These are phyloP conservation scores for Drosophila parabipectinata DNA, from an alignment of 1,140 invertebrate genomes.

Conservation along the genomic window DNA sequence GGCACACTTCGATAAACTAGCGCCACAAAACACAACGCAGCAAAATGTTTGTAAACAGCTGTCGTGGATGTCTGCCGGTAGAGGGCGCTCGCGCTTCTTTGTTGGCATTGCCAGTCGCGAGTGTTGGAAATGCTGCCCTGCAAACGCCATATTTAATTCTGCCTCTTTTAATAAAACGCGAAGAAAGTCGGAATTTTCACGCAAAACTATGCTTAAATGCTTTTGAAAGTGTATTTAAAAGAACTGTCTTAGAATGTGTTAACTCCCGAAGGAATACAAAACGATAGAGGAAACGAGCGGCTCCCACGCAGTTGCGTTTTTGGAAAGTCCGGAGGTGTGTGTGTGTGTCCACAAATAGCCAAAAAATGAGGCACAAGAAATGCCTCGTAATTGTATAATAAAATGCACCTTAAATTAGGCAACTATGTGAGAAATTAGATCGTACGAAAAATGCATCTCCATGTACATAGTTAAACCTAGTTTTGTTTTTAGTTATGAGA, in stretches of 20 bases:
- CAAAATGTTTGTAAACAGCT: constrained; percentile 70
- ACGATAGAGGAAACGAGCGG: constrained; percentile 1
- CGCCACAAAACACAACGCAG: constrained; percentile 59
- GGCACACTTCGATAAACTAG: constrained; percentile 67
- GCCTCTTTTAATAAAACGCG: constrained; percentile 40
- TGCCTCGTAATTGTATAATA: constrained; percentile 45
- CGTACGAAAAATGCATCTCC: not conserved
- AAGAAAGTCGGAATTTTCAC: constrained; percentile 61
- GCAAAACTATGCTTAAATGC: constrained; percentile 13
- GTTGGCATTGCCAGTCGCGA: constrained; percentile 57
- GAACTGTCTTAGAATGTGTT: constrained; percentile 13
- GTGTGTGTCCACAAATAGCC: constrained; percentile 16
- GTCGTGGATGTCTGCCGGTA: constrained; percentile 20
- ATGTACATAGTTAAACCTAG: not conserved
- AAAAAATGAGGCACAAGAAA: constrained; percentile 29
- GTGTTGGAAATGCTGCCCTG: constrained; percentile 25
- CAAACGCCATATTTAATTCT: constrained; percentile 76
- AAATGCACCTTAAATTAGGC: constrained; percentile 11
- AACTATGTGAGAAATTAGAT: constrained; percentile 6
- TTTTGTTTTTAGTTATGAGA: not conserved
- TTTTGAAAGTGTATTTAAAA: not conserved
- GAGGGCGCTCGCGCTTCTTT: constrained; percentile 40
- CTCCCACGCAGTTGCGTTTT: constrained; percentile 5
- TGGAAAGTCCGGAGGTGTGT: constrained; percentile 24
- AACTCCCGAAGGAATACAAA: not conserved